Conservation (phyloP, 2,113 vertebrate genomes). For the Zingel zingel region DNA sequence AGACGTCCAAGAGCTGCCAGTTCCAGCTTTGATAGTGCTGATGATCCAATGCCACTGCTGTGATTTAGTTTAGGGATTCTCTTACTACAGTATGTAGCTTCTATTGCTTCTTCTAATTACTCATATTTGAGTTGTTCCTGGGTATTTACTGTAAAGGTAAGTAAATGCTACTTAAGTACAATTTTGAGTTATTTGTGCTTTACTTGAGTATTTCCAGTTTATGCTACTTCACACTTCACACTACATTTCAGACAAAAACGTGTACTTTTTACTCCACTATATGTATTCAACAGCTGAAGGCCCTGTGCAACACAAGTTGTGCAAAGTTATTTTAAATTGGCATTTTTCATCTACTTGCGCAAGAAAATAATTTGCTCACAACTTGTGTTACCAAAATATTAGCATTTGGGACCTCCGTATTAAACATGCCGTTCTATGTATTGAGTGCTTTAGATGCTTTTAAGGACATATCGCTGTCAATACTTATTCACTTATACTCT, state of each 20-base stretch:
- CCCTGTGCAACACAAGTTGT: too few relatives aligned
- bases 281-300: background rate
- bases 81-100: background rate
- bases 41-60: background rate
- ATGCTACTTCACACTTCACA: background rate
- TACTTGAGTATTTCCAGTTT: background rate
- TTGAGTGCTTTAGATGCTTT: background rate
- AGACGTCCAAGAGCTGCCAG: background rate
- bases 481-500: background rate
- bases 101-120: background rate
- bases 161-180: background rate
- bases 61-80: background rate
- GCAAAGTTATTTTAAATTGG: too few relatives aligned
- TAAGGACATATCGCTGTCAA: too few relatives aligned
- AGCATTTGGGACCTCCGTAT: background rate
- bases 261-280: too few relatives aligned
- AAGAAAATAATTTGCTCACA: background rate
- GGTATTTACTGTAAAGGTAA: background rate
- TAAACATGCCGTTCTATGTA: background rate
- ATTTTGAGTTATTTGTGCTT: background rate
- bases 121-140: background rate
- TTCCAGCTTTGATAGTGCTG: constrained; percentile 6
- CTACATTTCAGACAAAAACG: background rate
- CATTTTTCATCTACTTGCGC: background rate
- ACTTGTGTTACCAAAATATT: background rate